Evolutionary conservation across 2,888 invertebrate species (phyloP).

Genomic region (Ischnus inquisitorius): DNA sequence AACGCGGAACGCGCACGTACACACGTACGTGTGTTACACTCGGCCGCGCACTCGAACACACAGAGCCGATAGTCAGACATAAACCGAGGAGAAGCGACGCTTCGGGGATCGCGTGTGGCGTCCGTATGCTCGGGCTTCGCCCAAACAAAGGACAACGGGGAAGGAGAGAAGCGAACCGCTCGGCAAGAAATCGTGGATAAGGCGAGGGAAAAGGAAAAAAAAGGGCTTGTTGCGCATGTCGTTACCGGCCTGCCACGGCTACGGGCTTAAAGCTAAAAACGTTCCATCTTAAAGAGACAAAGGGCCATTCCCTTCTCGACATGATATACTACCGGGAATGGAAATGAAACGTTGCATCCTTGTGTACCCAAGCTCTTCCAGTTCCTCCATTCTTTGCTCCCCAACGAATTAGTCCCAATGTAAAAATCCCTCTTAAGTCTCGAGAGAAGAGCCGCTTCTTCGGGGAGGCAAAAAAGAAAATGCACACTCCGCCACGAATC

Average conservation of each 20-base stretch:
- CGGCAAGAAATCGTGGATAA: background rate
- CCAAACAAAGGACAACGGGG: slow-evolving; percentile 7
- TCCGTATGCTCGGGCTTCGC: slow-evolving; percentile 6
- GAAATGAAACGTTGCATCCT: background rate
- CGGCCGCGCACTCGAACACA: background rate
- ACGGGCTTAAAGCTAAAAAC: slow-evolving; percentile 35
- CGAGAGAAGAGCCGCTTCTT: background rate
- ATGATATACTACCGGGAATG: background rate
- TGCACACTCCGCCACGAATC: too few relatives aligned
- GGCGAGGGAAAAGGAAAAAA: background rate
- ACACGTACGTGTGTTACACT: background rate
- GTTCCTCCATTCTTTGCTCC: background rate
- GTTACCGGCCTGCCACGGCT: background rate
- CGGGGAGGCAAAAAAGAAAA: too few relatives aligned
- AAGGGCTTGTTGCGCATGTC: slow-evolving; percentile 55
- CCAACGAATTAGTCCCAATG: slow-evolving; percentile 5
- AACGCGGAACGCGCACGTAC: background rate
- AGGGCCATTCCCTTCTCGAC: slow-evolving; percentile 38
- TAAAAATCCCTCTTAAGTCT: background rate
- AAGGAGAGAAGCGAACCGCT: background rate
- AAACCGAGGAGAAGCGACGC: slow-evolving; percentile 20
- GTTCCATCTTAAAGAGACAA: slow-evolving; percentile 64
- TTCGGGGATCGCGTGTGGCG: slow-evolving; percentile 10
- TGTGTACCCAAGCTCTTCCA: background rate
- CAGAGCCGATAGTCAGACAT: background rate